These are phyloP conservation scores for Synergus gifuensis DNA, from an alignment of 2,888 invertebrate species.

Conservation along the genomic window DNA sequence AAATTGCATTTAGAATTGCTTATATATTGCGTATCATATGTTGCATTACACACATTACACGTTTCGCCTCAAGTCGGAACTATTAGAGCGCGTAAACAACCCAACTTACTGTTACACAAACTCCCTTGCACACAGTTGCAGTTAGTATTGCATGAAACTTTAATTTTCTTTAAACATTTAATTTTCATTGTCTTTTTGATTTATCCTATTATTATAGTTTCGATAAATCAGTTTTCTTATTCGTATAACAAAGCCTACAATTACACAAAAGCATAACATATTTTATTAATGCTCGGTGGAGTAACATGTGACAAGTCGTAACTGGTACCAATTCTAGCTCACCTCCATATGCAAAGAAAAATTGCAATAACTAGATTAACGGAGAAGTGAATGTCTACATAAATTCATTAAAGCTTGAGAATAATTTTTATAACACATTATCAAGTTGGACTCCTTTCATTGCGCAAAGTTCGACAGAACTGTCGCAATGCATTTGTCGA, in stretches of 20 bases:
- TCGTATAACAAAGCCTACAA: neutral
- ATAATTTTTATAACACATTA: conserved; percentile 38
- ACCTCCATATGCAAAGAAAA: conserved; percentile 6
- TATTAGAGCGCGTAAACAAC: conserved; percentile 31
- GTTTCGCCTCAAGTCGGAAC: conserved; percentile 4
- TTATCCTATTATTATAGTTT: neutral
- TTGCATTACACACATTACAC: conserved; percentile 10
- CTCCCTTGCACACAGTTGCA: neutral
- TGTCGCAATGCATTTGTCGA: conserved; percentile 29
- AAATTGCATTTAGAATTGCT: conserved; percentile 1
- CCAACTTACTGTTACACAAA: conserved; percentile 34
- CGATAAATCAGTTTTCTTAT: neutral
- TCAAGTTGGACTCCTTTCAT: conserved; percentile 36
- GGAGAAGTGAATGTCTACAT: conserved; percentile 36
- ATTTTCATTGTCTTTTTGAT: neutral
- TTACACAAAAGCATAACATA: neutral
- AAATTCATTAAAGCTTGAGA: conserved; percentile 25
- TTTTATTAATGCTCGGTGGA: neutral
- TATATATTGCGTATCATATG: conserved; percentile 13
- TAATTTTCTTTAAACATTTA: neutral
- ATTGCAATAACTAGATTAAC: conserved; percentile 33
- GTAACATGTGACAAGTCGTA: conserved; percentile 14
- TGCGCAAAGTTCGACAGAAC: conserved; percentile 26
- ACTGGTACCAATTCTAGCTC: conserved; percentile 19
- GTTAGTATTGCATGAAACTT: conserved; percentile 8